These are phyloP conservation scores for Villa cingulata DNA, from an alignment of 2,888 invertebrate species.

Conservation along the genomic window DNA sequence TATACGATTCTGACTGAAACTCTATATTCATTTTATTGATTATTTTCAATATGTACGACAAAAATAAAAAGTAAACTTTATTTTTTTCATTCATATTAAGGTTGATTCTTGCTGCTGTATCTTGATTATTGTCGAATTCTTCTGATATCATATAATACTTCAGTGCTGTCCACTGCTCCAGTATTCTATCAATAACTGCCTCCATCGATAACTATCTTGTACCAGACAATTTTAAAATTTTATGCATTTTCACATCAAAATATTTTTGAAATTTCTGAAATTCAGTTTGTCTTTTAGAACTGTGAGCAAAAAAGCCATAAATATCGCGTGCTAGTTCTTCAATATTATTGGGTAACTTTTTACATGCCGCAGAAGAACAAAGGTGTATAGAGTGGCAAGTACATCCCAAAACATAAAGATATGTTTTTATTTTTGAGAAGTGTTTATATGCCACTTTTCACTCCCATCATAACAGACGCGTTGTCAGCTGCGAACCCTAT, in stretches of 20 bases:
- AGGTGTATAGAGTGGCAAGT: constrained; percentile 19
- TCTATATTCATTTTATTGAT: background rate
- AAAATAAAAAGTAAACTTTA: background rate
- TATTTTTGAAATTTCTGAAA: constrained; percentile 20
- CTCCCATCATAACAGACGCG: no score
- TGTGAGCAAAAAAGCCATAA: constrained; percentile 20
- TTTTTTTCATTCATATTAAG: background rate
- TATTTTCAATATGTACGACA: background rate
- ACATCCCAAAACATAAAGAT: background rate
- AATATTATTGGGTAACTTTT: constrained; percentile 17
- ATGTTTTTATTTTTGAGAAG: no score
- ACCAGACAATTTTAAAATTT: constrained; percentile 19
- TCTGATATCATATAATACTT: constrained; percentile 8
- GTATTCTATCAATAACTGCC: constrained; percentile 12
- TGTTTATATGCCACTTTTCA: no score
- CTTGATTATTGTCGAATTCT: constrained; percentile 2
- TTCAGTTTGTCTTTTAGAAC: constrained; percentile 19
- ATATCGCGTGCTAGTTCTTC: constrained; percentile 19
- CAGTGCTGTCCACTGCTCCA: constrained; percentile 8
- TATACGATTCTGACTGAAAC: background rate
- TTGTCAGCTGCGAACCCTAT: no score
- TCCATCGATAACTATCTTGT: constrained; percentile 23
- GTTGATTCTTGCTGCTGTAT: no score
- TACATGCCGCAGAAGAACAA: constrained; percentile 19
- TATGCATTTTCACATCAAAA: constrained; percentile 18